Evolutionary conservation across 2,888 invertebrate species (phyloP).

Genomic region (Stegophylla sp.): DNA sequence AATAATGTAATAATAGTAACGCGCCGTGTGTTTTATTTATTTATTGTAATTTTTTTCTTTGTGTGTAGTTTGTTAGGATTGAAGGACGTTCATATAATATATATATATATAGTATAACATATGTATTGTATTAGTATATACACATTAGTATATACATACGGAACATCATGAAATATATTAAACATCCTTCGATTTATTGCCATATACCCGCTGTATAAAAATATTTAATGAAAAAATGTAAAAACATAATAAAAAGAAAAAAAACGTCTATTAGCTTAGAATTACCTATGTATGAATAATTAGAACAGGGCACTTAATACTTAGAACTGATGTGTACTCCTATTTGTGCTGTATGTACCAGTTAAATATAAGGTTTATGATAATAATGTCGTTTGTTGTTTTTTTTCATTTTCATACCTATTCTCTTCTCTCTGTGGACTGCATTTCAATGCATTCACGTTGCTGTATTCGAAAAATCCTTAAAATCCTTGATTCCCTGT

Average conservation of each 20-base stretch:
- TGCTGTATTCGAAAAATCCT: background rate
- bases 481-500: too few relatives aligned
- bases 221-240: constrained; percentile 34
- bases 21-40: constrained; percentile 42
- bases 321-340: constrained; percentile 59
- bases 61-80: constrained; percentile 49
- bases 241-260: constrained; percentile 14
- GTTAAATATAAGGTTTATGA: constrained; percentile 58
- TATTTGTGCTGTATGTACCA: constrained; percentile 59
- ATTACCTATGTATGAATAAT: constrained; percentile 44
- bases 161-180: background rate
- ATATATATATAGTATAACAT: background rate
- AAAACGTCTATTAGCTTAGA: constrained; percentile 55
- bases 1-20: constrained; percentile 40
- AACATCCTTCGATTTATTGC: constrained; percentile 46
- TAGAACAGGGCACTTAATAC: constrained; percentile 59
- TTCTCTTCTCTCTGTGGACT: background rate
- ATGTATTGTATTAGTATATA: background rate
- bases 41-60: constrained; percentile 43
- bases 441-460: background rate
- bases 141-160: background rate
- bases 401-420: background rate
- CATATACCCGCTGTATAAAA: constrained; percentile 49
- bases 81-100: constrained; percentile 29
- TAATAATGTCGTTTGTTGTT: constrained; percentile 13